These are phyloP conservation scores for Amphiprion ocellaris DNA, from an alignment of 2,113 vertebrate species.

Conservation along the genomic window DNA sequence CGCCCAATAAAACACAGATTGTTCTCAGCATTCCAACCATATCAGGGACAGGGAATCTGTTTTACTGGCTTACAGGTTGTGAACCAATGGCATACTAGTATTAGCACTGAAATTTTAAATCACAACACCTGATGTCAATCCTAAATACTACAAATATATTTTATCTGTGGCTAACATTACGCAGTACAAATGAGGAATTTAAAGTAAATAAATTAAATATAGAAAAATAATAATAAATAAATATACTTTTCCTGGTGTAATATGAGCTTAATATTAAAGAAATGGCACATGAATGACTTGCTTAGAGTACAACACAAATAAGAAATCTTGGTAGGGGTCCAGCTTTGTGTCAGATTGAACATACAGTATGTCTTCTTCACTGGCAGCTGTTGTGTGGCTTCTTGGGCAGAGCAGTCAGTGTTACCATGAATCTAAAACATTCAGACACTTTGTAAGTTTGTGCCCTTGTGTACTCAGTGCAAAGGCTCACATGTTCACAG, in stretches of 20 bases:
- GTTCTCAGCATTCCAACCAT: background rate
- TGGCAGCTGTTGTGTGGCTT: slow-evolving; percentile 62
- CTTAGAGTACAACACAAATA: slow-evolving; percentile 25
- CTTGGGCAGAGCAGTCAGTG: slow-evolving; percentile 34
- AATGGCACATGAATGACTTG: slow-evolving; percentile 5
- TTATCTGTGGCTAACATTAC: background rate
- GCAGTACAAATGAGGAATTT: background rate
- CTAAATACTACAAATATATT: background rate
- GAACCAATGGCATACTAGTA: slow-evolving; percentile 8
- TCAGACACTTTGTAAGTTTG: slow-evolving; percentile 41
- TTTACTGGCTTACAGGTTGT: slow-evolving; percentile 19
- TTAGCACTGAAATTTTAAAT: background rate
- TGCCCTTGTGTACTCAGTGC: slow-evolving; percentile 4
- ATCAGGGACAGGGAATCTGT: background rate
- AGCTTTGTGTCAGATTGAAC: slow-evolving; percentile 58
- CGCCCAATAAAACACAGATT: background rate
- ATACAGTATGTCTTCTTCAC: slow-evolving; percentile 43
- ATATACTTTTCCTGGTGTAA: background rate
- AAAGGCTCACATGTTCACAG: slow-evolving; percentile 26
- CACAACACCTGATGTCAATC: background rate
- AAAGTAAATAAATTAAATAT: background rate
- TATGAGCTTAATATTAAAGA: background rate
- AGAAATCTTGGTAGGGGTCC: slow-evolving; percentile 45
- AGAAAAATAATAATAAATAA: background rate
- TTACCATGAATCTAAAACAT: slow-evolving; percentile 55